phyloP scores from a whole-genome alignment of 2,113 vertebrate species.

The Triplophysa tibetana region DNA sequence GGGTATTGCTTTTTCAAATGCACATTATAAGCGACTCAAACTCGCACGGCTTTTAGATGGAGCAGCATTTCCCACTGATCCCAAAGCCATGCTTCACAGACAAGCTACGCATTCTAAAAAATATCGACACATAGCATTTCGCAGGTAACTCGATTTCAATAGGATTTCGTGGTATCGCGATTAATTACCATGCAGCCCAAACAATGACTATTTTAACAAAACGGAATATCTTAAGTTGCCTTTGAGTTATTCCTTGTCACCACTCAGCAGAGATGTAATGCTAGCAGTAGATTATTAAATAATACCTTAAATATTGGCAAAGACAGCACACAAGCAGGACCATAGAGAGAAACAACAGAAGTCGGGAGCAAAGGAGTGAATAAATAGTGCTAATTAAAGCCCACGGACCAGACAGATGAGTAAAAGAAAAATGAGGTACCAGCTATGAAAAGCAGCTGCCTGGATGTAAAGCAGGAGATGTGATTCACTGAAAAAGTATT shows the following conservation, averaged over 20 bases:
- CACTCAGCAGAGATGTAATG: conserved; percentile 1
- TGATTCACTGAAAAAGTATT: conserved; percentile 44
- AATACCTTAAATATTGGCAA: conserved; percentile 32
- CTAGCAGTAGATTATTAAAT: conserved; percentile 16
- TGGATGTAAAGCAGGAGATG: conserved; percentile 39
- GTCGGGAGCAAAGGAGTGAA: conserved; percentile 4
- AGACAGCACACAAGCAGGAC: conserved; percentile 21
- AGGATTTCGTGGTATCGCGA: too few relatives aligned
- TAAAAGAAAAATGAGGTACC: conserved; percentile 29
- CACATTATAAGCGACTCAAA: too few relatives aligned
- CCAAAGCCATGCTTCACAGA: too few relatives aligned
- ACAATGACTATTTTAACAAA: neutral
- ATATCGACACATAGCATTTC: too few relatives aligned
- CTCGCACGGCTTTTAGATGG: too few relatives aligned
- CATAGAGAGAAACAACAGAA: conserved; percentile 16
- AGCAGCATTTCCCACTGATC: too few relatives aligned
- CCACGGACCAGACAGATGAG: conserved; percentile 19
- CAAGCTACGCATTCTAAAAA: too few relatives aligned
- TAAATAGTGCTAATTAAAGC: conserved; percentile 50
- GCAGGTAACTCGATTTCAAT: too few relatives aligned
- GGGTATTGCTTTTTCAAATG: too few relatives aligned
- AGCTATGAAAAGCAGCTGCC: conserved; percentile 32
- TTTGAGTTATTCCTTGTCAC: neutral
- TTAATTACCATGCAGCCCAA: too few relatives aligned
- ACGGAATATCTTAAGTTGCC: neutral